Percentiles rank a stretch among this genome's conserved stretches.
Conservation (phyloP, 1,140 invertebrate genomes). For the Megathymus violae region DNA sequence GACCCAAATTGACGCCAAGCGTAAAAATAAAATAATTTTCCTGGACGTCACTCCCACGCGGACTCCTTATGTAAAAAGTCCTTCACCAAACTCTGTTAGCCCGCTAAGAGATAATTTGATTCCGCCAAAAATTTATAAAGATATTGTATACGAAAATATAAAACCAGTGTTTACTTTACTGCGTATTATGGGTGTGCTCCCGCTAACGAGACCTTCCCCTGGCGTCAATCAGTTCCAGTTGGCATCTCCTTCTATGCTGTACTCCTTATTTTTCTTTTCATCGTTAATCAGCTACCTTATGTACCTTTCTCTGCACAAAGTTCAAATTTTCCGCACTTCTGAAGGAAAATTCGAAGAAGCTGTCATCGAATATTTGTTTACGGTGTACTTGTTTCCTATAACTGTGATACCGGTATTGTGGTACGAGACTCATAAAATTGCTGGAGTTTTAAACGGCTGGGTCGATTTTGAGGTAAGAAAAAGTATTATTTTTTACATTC, state of each 20-base stretch:
- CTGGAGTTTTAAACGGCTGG: constrained; percentile 85
- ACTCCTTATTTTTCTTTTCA: constrained; percentile 83
- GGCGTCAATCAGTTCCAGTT: constrained; percentile 79
- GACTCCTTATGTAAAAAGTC: constrained; percentile 54
- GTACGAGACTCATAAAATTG: constrained; percentile 86
- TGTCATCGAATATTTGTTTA: constrained; percentile 88
- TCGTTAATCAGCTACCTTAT: constrained; percentile 81
- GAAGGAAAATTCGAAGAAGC: constrained; percentile 88
- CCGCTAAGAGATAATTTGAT: constrained; percentile 68
- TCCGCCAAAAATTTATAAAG: constrained; percentile 65
- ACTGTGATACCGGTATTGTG: constrained; percentile 85
- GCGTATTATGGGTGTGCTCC: constrained; percentile 85
- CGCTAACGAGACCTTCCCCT: constrained; percentile 77
- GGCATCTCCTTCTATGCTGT: constrained; percentile 82
- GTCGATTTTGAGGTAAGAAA: constrained; percentile 84
- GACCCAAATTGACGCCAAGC: constrained; percentile 60
- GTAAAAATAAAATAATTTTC: constrained; percentile 66
- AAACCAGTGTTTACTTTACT: constrained; percentile 85
- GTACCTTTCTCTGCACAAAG: constrained; percentile 85
- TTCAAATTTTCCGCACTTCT: constrained; percentile 84
- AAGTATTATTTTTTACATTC: not conserved
- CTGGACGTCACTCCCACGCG: constrained; percentile 67
- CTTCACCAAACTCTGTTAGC: constrained; percentile 55
- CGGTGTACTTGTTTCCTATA: constrained; percentile 86
- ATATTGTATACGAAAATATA: constrained; percentile 85